Conservation (phyloP, 2,113 vertebrate species). For the Jacana jacana region DNA sequence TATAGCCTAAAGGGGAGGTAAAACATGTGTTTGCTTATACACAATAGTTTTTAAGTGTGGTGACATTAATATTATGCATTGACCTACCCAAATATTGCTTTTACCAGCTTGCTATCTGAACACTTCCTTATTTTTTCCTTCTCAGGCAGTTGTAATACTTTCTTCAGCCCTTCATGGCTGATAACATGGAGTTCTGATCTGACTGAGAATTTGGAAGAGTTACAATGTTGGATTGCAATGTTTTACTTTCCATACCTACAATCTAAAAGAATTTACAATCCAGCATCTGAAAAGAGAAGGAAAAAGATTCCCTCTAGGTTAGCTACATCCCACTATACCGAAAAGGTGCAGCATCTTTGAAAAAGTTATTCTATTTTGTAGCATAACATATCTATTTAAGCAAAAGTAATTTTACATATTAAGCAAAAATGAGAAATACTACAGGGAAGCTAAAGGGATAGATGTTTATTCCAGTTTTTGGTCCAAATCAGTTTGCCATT, state of each 20-base stretch:
- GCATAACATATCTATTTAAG: background rate
- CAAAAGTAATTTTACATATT: background rate
- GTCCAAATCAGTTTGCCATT: background rate
- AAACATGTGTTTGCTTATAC: background rate
- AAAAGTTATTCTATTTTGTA: background rate
- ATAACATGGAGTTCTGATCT: background rate
- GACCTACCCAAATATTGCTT: background rate
- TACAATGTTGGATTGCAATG: background rate
- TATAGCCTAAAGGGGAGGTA: background rate
- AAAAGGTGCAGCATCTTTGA: background rate
- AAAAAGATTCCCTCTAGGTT: background rate
- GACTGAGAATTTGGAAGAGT: background rate
- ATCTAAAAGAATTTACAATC: background rate
- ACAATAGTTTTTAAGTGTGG: background rate
- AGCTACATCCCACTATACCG: background rate
- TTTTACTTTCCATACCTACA: background rate
- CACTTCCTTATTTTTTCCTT: background rate
- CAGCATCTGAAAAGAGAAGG: background rate
- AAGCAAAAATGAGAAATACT: background rate
- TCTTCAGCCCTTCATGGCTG: background rate
- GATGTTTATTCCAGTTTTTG: background rate
- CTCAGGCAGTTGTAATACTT: background rate
- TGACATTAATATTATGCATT: background rate
- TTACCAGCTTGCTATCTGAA: background rate
- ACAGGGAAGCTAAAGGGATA: background rate